Conservation (phyloP, 2,888 invertebrate species). For the Acanthosepion pharaonis region DNA sequence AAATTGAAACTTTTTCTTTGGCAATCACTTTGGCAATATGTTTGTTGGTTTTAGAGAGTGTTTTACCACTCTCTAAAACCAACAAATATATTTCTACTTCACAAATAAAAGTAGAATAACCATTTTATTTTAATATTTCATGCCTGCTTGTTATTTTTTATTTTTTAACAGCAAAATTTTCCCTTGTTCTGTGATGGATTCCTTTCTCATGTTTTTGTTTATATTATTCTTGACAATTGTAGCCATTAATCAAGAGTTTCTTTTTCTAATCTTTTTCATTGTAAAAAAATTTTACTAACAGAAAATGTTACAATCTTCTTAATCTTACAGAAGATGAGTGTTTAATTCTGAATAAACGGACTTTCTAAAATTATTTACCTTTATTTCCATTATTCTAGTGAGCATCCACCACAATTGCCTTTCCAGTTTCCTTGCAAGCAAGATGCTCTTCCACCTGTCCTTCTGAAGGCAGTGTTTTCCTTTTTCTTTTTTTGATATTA, state of each 20-base stretch:
- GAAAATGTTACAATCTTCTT: not conserved
- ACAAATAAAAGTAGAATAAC: not conserved
- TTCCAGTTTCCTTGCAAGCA: not conserved
- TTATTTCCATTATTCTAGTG: not conserved
- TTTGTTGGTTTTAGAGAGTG: too few species aligned
- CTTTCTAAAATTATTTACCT: not conserved
- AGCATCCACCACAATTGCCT: slow-evolving; percentile 33
- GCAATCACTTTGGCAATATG: not conserved
- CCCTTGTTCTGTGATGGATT: not conserved
- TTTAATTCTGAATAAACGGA: not conserved
- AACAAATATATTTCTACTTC: not conserved
- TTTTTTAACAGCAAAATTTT: too few species aligned
- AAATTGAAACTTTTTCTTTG: not conserved
- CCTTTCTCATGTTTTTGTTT: not conserved
- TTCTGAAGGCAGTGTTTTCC: not conserved
- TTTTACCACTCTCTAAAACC: not conserved
- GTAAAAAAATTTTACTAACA: not conserved
- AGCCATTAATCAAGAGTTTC: not conserved
- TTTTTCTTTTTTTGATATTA: not conserved
- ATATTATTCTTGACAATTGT: not conserved
- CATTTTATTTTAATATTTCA: not conserved
- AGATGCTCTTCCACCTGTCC: not conserved
- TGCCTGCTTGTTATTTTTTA: too few species aligned
- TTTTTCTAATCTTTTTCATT: not conserved
- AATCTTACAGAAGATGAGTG: not conserved